Evolutionary conservation across 2,888 invertebrate genomes (phyloP).

Genomic region (Alentia gelatinosa): DNA sequence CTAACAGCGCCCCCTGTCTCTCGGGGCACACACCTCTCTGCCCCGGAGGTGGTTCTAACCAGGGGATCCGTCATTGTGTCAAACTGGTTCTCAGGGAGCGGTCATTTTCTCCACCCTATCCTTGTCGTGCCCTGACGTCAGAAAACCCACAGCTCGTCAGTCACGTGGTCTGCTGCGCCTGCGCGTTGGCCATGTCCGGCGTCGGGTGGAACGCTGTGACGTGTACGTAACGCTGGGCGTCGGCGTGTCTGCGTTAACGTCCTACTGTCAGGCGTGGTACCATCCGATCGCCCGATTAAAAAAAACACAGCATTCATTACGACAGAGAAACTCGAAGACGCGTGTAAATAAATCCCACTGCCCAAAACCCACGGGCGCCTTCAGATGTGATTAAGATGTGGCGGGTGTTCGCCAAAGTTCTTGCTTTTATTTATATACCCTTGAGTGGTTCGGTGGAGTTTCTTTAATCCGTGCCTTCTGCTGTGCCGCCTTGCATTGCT

Average conservation of each 20-base stretch:
- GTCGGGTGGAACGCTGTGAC: no score
- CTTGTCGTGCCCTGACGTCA: background rate
- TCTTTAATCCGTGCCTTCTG: background rate
- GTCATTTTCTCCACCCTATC: background rate
- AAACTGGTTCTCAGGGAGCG: background rate
- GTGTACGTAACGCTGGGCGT: no score
- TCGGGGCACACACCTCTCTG: background rate
- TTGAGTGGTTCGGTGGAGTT: background rate
- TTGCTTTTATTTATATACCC: background rate
- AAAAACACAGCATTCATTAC: no score
- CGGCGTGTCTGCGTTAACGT: no score
- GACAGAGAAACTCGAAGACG: background rate
- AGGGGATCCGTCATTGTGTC: constrained; percentile 1
- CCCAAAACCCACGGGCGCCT: background rate
- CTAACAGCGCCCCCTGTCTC: no score
- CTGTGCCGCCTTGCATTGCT: no score
- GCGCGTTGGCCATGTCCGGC: no score
- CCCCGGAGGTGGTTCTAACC: background rate
- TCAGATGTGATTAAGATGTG: background rate
- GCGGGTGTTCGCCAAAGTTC: background rate
- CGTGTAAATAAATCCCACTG: background rate
- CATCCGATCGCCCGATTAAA: no score
- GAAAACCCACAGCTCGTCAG: background rate
- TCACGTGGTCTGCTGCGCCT: background rate
- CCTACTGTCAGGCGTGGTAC: no score